Evolutionary conservation across 2,113 vertebrate genomes (phyloP).

Genomic region (Paralichthys olivaceus): DNA sequence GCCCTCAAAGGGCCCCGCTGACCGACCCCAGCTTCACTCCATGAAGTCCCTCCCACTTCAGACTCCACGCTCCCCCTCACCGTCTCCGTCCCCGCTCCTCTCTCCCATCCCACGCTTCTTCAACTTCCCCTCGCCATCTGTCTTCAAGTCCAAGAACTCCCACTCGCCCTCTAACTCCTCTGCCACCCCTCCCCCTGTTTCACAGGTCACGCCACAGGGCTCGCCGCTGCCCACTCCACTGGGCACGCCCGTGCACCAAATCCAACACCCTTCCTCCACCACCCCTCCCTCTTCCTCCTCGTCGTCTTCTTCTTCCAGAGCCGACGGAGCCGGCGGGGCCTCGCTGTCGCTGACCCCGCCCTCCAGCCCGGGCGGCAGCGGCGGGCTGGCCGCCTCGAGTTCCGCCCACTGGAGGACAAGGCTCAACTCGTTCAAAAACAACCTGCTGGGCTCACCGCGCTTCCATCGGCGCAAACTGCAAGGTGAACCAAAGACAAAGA

Average conservation of each 20-base stretch:
- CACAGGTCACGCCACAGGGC: constrained; percentile 89
- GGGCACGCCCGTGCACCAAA: constrained; percentile 87
- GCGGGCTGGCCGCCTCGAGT: constrained; percentile 84
- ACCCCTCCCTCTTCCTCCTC: constrained; percentile 85
- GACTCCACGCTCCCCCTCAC: constrained; percentile 79
- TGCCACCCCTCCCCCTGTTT: constrained; percentile 80
- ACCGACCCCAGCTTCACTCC: constrained; percentile 86
- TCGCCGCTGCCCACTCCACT: constrained; percentile 86
- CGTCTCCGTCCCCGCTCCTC: constrained; percentile 81
- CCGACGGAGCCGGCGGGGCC: constrained; percentile 77
- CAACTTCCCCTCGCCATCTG: constrained; percentile 87
- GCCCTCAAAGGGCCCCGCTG: constrained; percentile 86
- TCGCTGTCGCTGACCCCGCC: constrained; percentile 87
- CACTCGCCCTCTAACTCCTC: constrained; percentile 82
- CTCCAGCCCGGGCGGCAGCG: constrained; percentile 86
- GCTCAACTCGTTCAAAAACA: constrained; percentile 94
- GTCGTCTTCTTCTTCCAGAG: constrained; percentile 83
- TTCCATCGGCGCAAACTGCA: constrained; percentile 95
- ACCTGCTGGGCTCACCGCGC: constrained; percentile 92
- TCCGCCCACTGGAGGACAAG: constrained; percentile 90
- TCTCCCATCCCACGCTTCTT: constrained; percentile 85
- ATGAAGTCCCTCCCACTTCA: constrained; percentile 88
- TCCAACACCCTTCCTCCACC: constrained; percentile 81
- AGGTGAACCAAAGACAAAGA: constrained; percentile 74
- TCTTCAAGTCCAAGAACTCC: constrained; percentile 84